Evolutionary conservation across 2,113 vertebrate genomes (phyloP).

Genomic region (Etheostoma spectabile): DNA sequence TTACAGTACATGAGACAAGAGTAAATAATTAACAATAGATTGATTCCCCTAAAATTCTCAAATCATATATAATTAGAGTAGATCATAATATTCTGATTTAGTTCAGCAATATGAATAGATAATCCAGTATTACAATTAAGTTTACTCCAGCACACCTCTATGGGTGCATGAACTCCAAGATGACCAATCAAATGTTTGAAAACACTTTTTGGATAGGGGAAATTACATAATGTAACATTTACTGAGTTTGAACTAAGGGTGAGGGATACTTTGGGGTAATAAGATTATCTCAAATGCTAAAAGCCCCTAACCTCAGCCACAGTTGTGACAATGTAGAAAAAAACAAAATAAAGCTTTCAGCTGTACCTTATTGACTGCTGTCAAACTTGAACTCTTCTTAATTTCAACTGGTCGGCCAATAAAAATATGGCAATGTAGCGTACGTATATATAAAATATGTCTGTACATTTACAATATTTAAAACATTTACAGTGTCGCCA

Average conservation of each 20-base stretch:
- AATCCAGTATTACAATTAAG: constrained; percentile 11
- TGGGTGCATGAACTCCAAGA: background rate
- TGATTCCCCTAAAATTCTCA: constrained; percentile 26
- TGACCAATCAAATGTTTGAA: background rate
- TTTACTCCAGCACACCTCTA: constrained; percentile 2
- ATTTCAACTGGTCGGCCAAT: constrained; percentile 71
- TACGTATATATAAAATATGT: constrained; percentile 88
- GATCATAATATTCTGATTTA: constrained; percentile 7
- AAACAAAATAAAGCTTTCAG: constrained; percentile 21
- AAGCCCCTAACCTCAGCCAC: constrained; percentile 34
- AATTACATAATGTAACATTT: constrained; percentile 35
- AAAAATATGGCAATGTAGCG: constrained; percentile 83
- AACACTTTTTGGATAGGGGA: background rate
- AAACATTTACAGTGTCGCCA: constrained; percentile 83
- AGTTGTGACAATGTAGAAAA: constrained; percentile 18
- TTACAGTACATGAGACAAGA: constrained; percentile 53
- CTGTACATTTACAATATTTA: constrained; percentile 87
- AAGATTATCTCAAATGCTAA: constrained; percentile 27
- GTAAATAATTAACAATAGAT: constrained; percentile 12
- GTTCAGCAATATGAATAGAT: constrained; percentile 14
- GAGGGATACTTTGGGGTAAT: constrained; percentile 1
- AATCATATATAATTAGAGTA: background rate
- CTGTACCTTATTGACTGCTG: constrained; percentile 47
- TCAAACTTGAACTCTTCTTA: constrained; percentile 53
- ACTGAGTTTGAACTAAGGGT: constrained; percentile 4